Evolutionary conservation across 2,113 vertebrate species (phyloP).

Genomic region (Heliornis fulica): DNA sequence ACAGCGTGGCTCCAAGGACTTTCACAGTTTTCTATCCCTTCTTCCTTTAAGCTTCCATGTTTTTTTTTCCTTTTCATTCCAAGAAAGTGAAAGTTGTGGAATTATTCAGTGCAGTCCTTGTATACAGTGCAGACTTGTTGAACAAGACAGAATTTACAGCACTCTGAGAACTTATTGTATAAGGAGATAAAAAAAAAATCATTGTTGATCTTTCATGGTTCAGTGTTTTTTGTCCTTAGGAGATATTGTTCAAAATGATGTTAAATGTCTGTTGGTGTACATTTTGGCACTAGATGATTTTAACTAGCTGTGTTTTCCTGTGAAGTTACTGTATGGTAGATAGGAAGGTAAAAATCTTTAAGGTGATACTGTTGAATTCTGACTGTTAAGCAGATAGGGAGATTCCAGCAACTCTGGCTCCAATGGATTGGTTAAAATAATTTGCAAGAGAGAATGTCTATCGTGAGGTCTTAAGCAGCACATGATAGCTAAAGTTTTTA

Average conservation of each 20-base stretch:
- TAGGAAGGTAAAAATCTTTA: background rate
- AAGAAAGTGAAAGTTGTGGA: background rate
- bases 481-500: background rate
- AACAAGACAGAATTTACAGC: background rate
- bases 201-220: background rate
- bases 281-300: background rate
- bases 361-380: background rate
- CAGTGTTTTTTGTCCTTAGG: background rate
- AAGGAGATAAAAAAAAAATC: background rate
- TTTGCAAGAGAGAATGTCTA: background rate
- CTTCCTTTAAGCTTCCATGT: background rate
- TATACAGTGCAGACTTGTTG: background rate
- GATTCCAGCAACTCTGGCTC: background rate
- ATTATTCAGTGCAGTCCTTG: background rate
- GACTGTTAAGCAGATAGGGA: background rate
- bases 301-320: background rate
- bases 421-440: background rate
- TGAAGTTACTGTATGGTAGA: background rate
- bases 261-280: background rate
- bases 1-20: background rate
- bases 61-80: background rate
- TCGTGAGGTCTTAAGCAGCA: background rate
- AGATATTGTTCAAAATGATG: background rate
- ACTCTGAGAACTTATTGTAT: background rate
- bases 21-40: background rate